These are phyloP conservation scores for Marasmarcha lunaedactyla DNA, from an alignment of 2,888 invertebrate genomes.

Conservation along the genomic window DNA sequence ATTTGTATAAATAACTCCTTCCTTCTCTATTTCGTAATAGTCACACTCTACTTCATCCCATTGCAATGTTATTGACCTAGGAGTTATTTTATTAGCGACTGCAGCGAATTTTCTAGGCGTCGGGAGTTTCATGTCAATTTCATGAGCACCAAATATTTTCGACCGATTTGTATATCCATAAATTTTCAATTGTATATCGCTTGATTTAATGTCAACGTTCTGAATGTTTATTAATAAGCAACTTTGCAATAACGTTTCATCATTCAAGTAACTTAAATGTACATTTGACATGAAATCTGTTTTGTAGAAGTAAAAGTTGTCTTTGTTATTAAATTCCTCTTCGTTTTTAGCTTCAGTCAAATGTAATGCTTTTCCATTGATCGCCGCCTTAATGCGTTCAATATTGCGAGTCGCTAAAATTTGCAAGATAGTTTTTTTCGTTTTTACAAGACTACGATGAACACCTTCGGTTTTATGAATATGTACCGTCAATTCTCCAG, in stretches of 20 bases:
- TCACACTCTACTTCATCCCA: conserved; percentile 29
- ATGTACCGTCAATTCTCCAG: conserved; percentile 31
- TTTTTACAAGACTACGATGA: conserved; percentile 34
- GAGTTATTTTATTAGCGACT: conserved; percentile 23
- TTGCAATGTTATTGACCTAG: conserved; percentile 28
- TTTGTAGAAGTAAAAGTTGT: conserved; percentile 37
- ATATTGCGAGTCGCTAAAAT: conserved; percentile 22
- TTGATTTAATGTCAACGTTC: conserved; percentile 31
- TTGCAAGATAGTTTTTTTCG: conserved; percentile 39
- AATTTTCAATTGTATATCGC: conserved; percentile 40
- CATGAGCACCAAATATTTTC: conserved; percentile 25
- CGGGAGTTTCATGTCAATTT: conserved; percentile 18
- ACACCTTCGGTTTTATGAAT: conserved; percentile 38
- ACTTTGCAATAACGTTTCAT: conserved; percentile 25
- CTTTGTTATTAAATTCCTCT: conserved; percentile 30
- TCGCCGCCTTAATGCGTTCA: conserved; percentile 29
- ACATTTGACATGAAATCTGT: conserved; percentile 36
- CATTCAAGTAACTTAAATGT: conserved; percentile 26
- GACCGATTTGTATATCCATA: conserved; percentile 28
- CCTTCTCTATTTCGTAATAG: conserved; percentile 49
- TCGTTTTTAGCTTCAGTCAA: conserved; percentile 28
- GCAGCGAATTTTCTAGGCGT: conserved; percentile 26
- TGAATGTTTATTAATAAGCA: conserved; percentile 42
- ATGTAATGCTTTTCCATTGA: conserved; percentile 30
- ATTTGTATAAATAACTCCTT: conserved; percentile 36